Percentiles rank a stretch among this genome's conserved stretches.
Evolutionary conservation across 2,797 vertebrate species (phyloP).

Genomic region (Phoeniculus purpureus): DNA sequence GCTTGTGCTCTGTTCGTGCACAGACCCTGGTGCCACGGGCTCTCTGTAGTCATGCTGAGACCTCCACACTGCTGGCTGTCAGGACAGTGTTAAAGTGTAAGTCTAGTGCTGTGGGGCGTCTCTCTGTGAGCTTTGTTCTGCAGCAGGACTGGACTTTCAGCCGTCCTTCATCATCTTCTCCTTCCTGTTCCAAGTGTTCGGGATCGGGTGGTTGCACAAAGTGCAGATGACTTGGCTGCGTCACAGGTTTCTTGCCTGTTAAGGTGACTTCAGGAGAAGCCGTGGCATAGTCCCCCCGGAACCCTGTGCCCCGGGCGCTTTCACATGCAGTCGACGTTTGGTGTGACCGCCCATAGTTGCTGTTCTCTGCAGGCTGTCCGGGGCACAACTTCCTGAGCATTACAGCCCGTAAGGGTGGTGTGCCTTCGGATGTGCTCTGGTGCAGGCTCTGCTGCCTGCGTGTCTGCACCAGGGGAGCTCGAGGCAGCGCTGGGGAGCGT

Average conservation of each 20-base stretch:
- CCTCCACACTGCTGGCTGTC: neutral
- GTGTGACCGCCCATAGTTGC: neutral
- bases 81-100: neutral
- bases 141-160: neutral
- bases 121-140: neutral
- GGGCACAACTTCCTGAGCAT: neutral
- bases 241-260: neutral
- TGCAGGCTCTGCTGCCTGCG: neutral
- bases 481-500: fast-evolving
- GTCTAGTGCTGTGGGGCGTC: neutral
- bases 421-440: neutral
- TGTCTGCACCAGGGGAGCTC: neutral
- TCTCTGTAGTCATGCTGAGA: neutral
- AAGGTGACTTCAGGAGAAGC: fast-evolving
- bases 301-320: neutral
- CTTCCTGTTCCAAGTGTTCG: neutral
- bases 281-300: neutral
- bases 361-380: neutral
- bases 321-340: fast-evolving
- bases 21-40: neutral
- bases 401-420: neutral
- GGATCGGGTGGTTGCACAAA: neutral
- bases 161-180: neutral
- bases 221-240: neutral
- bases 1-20: neutral